phyloP scores from a whole-genome alignment of 2,888 invertebrate genomes.

The Kuschelorhynchus macadamiae region DNA sequence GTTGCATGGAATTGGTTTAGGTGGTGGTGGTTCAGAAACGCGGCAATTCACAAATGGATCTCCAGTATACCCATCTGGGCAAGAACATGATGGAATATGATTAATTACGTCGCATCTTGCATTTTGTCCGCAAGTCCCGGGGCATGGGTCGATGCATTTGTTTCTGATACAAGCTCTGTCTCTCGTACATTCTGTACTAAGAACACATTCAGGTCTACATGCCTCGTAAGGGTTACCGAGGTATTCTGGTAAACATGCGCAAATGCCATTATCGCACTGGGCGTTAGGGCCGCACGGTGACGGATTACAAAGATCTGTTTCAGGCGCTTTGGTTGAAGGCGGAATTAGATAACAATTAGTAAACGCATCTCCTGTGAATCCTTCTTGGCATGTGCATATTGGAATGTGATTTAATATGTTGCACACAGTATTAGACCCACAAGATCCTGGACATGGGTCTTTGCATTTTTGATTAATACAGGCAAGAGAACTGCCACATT shows the following conservation, averaged over 20 bases:
- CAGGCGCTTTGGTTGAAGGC: constrained; percentile 65
- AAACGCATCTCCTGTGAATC: constrained; percentile 87
- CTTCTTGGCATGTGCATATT: constrained; percentile 83
- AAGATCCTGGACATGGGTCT: constrained; percentile 88
- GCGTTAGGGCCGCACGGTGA: constrained; percentile 86
- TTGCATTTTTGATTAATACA: constrained; percentile 85
- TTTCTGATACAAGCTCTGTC: constrained; percentile 77
- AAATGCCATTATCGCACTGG: constrained; percentile 75
- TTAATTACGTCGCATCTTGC: constrained; percentile 81
- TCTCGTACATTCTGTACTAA: constrained; percentile 77
- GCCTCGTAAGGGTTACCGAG: constrained; percentile 79
- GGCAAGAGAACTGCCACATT: constrained; percentile 83
- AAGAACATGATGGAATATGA: constrained; percentile 81
- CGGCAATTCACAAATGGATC: constrained; percentile 68
- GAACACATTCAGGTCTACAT: constrained; percentile 80
- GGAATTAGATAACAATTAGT: constrained; percentile 77
- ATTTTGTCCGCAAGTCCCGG: constrained; percentile 78
- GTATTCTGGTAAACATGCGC: constrained; percentile 75
- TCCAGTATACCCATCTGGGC: constrained; percentile 78
- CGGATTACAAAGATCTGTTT: constrained; percentile 75
- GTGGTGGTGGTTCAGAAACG: constrained; percentile 56
- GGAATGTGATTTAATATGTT: constrained; percentile 85
- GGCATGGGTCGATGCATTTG: constrained; percentile 79
- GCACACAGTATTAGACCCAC: constrained; percentile 84
- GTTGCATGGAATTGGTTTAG: constrained; percentile 67